A percentile compares a stretch with the other conserved stretches of the same genome.
phyloP scores from a whole-genome alignment of 2,888 invertebrate genomes.

The Napeogenes sylphis region DNA sequence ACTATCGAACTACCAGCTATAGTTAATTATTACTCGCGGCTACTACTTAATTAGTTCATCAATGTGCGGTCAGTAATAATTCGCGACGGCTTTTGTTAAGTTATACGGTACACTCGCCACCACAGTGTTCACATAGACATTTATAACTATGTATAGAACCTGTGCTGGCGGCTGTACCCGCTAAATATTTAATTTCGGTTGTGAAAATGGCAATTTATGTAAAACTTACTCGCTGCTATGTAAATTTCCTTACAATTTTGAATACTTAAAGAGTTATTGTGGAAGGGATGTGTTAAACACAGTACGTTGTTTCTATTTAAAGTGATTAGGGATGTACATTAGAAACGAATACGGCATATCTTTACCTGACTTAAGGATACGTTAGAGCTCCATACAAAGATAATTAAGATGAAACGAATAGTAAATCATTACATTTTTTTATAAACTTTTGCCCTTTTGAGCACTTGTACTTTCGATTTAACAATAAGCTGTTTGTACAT shows the following conservation, averaged over 20 bases:
- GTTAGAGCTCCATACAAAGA: constrained; percentile 30
- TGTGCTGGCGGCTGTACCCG: constrained; percentile 45
- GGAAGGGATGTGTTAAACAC: constrained; percentile 72
- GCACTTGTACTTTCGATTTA: constrained; percentile 20
- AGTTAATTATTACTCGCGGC: constrained; percentile 53
- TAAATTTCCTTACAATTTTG: constrained; percentile 65
- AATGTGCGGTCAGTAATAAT: constrained; percentile 49
- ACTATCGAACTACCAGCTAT: constrained; percentile 46
- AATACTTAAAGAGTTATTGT: constrained; percentile 60
- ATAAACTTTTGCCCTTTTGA: constrained; percentile 17
- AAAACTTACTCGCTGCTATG: constrained; percentile 67
- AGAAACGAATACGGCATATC: constrained; percentile 58
- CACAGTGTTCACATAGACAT: constrained; percentile 17
- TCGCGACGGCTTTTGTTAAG: constrained; percentile 58
- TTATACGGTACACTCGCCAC: constrained; percentile 42
- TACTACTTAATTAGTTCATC: constrained; percentile 33
- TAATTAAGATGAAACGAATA: constrained; percentile 22
- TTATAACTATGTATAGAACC: constrained; percentile 20
- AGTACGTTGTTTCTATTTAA: constrained; percentile 61
- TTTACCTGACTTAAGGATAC: constrained; percentile 39
- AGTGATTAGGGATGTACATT: constrained; percentile 53
- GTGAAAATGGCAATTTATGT: constrained; percentile 77
- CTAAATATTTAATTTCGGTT: constrained; percentile 77
- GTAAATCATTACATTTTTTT: constrained; percentile 23
- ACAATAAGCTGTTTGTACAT: background rate